Evolutionary conservation across 2,113 vertebrate genomes (phyloP), one percentile per base, ranked within the genome.

Genomic region (Acrocephalus arundinaceus): DNA sequence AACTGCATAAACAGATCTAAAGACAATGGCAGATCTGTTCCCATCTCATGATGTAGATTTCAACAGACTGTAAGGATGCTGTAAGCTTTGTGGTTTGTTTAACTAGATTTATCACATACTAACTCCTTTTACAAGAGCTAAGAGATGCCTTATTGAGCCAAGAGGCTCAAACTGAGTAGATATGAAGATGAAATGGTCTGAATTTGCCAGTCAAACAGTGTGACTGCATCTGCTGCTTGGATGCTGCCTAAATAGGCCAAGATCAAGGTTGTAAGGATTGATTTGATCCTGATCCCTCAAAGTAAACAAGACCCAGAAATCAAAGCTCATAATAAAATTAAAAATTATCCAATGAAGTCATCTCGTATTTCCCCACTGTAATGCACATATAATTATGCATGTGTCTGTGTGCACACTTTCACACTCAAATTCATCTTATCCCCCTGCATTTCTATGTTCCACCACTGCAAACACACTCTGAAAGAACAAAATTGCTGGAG

Each of bases 171-270:
- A 92, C 27, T 52, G 35, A 90, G 85, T 35, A 41, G 52, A 48
- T 75, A 75, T 10, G 45, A 92, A 95, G 72, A 49, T 84, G 76
- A 94, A 96, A 88, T n/a, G 48, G 95, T 91, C 87, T 89, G 57
- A 85, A 73, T 87, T 95, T 95, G 84, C 80, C 66, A 76, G 66
- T 91, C 87, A 95, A 84, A 72, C 25, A 85, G 39, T 16, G 17
- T 57, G 75, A 90, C 63, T 92, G 68, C 83, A 81, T 77, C 85
- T 93, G 85, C 83, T 91, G 85, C 68, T 65, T 84, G 84, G 79
- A 87, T 52, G 72, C 76, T 75, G 61, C 41, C 73, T 92, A 90
- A 76, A 83, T 77, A 95, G 92, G 93, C 85, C 82, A 89, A 88
- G 88, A 96, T 77, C 55, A 85, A 85, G 91, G 51, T 27, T 83